Conservation (phyloP, 2,888 invertebrate species). For the Pardosa pseudoannulata region DNA sequence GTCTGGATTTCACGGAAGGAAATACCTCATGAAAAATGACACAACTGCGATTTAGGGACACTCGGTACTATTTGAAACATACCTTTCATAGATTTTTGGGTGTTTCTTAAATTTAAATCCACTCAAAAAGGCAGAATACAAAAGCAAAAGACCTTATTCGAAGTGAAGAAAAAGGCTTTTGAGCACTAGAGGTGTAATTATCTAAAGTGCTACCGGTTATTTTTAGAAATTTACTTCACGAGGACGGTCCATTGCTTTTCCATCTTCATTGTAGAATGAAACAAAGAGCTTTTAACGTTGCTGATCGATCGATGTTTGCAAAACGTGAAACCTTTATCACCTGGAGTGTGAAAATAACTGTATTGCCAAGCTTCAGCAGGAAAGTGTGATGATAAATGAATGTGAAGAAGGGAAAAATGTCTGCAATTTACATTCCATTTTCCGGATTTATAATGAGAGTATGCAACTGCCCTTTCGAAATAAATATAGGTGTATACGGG, state of each 20-base stretch:
- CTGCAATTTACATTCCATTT: too few relatives aligned
- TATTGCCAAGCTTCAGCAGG: too few relatives aligned
- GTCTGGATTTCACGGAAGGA: too few relatives aligned
- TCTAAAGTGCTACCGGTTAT: background rate
- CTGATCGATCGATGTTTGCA: background rate
- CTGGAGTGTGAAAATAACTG: too few relatives aligned
- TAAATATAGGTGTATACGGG: too few relatives aligned
- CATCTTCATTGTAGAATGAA: background rate
- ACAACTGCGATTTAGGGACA: too few relatives aligned
- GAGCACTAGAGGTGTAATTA: background rate
- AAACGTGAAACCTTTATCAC: background rate
- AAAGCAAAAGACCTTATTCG: background rate
- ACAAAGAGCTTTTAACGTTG: background rate
- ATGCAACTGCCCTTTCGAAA: too few relatives aligned
- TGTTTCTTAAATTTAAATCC: background rate
- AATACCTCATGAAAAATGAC: too few relatives aligned
- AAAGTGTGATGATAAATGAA: too few relatives aligned
- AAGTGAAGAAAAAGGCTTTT: background rate
- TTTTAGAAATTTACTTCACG: background rate
- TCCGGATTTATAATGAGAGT: too few relatives aligned
- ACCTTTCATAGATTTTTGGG: background rate
- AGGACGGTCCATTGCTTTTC: background rate
- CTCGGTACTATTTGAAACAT: background rate
- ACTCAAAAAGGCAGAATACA: background rate
- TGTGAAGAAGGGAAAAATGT: too few relatives aligned